These are phyloP conservation scores for Tetrao urogallus DNA, from an alignment of 2,113 vertebrate species.

Conservation along the genomic window DNA sequence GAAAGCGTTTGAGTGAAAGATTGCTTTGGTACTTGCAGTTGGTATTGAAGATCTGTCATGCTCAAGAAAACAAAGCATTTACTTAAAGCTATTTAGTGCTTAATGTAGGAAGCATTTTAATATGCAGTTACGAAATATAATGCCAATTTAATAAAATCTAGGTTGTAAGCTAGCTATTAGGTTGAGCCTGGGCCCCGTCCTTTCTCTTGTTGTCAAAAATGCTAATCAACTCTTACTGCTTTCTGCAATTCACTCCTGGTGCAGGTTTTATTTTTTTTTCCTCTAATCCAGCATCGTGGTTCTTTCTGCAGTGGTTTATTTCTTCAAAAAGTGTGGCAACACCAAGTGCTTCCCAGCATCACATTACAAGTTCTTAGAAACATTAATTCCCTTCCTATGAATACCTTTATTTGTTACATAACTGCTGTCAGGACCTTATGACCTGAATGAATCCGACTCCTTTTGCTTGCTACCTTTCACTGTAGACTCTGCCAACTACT, in stretches of 20 bases:
- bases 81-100: neutral
- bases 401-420: neutral
- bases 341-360: neutral
- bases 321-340: slow-evolving; percentile 10
- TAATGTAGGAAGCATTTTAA: neutral
- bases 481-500: neutral
- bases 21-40: neutral
- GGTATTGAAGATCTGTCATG: neutral
- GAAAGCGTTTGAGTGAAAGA: neutral
- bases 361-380: neutral
- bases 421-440: neutral
- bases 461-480: neutral
- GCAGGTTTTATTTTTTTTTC: neutral
- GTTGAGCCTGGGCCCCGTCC: neutral
- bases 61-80: neutral
- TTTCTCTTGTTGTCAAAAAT: neutral
- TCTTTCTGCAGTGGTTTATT: neutral
- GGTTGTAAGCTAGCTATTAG: neutral
- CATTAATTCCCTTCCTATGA: neutral
- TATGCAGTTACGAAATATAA: neutral
- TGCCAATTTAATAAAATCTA: neutral
- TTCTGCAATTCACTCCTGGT: slow-evolving; percentile 1
- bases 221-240: neutral
- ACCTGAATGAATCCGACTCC: neutral
- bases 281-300: neutral